Evolutionary conservation across 1,140 invertebrate species (phyloP).

Genomic region (Nilaparvata lugens): DNA sequence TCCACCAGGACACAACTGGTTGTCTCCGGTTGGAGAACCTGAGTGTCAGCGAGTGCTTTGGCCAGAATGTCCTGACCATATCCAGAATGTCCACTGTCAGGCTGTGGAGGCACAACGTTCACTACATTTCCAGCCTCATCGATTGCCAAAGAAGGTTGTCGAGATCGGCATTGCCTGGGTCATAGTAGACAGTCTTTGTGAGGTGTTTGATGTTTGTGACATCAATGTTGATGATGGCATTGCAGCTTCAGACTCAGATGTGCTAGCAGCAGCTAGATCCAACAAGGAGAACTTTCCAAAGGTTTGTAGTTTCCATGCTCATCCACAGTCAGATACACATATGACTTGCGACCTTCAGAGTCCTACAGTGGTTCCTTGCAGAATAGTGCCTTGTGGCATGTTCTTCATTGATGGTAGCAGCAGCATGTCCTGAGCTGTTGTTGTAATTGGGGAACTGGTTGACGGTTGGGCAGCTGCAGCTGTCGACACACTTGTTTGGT

Average conservation of each 20-base stretch:
- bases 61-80: constrained; percentile 61
- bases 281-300: constrained; percentile 9
- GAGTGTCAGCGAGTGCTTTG: constrained; percentile 62
- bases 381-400: constrained; percentile 1
- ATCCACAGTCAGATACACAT: constrained; percentile 14
- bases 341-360: background rate
- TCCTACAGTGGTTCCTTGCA: background rate
- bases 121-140: constrained; percentile 31
- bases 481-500: background rate
- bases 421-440: background rate
- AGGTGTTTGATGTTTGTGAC: too few species aligned
- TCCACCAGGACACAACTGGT: constrained; percentile 9
- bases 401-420: background rate
- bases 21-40: constrained; percentile 54
- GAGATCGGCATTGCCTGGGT: constrained; percentile 27
- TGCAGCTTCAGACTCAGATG: background rate
- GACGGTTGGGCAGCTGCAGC: background rate
- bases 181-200: constrained; percentile 11
- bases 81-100: background rate
- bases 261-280: background rate
- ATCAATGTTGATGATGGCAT: too few species aligned
- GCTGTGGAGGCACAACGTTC: constrained; percentile 15
- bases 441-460: background rate
- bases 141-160: constrained; percentile 40
- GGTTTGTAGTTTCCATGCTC: constrained; percentile 13